Conservation (phyloP, 2,888 invertebrate genomes). For the Drosophila setosimentum region DNA sequence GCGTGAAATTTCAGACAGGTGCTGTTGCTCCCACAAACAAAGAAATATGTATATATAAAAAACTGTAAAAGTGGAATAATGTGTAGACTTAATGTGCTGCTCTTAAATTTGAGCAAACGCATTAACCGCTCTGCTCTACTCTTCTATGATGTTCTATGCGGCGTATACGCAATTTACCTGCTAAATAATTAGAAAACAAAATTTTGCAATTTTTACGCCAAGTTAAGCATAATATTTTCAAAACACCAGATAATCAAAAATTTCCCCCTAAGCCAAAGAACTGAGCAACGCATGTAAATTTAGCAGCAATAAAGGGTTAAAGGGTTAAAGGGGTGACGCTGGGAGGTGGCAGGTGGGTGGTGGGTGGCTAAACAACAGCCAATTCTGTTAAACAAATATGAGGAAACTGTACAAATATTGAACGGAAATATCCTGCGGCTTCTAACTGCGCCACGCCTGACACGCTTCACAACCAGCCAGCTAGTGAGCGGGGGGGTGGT, state of each 20-base stretch:
- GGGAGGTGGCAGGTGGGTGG: not conserved
- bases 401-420: constrained; percentile 74
- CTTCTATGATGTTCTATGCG: constrained; percentile 19
- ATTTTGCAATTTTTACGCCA: constrained; percentile 66
- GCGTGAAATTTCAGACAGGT: constrained; percentile 29
- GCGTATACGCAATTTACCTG: constrained; percentile 62
- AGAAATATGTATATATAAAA: not conserved
- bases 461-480: constrained; percentile 14
- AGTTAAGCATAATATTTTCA: constrained; percentile 50
- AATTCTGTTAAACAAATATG: constrained; percentile 66
- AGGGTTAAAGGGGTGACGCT: not conserved
- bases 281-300: constrained; percentile 52
- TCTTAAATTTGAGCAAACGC: constrained; percentile 18
- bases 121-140: constrained; percentile 14
- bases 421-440: constrained; percentile 76
- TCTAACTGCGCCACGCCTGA: constrained; percentile 39
- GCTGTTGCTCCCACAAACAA: constrained; percentile 15
- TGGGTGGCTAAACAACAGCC: constrained; percentile 38
- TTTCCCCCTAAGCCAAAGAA: constrained; percentile 25
- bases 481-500: not conserved
- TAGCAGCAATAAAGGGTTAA: not conserved
- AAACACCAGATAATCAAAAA: constrained; percentile 58
- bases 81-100: not conserved
- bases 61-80: not conserved
- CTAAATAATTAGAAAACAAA: constrained; percentile 62